These are phyloP conservation scores for Trichopoda pennipes DNA, from an alignment of 2,888 invertebrate species.

Conservation along the genomic window DNA sequence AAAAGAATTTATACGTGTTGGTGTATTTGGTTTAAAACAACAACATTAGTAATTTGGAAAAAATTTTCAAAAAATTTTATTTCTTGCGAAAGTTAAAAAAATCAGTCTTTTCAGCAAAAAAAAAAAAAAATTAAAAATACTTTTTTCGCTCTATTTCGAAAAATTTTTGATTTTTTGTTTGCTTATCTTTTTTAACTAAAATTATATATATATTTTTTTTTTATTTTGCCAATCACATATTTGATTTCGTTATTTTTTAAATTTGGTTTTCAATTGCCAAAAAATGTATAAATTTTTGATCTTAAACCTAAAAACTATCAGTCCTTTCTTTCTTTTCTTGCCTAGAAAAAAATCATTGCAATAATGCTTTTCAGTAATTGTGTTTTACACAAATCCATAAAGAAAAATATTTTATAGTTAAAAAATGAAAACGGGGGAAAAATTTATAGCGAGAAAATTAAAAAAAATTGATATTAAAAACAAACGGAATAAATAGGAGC, in stretches of 20 bases:
- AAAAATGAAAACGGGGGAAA: conserved; percentile 14
- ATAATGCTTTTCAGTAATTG: conserved; percentile 40
- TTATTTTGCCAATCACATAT: conserved; percentile 63
- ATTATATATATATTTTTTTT: conserved; percentile 44
- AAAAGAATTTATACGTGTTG: conserved; percentile 27
- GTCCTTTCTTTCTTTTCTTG: conserved; percentile 74
- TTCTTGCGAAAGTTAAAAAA: conserved; percentile 67
- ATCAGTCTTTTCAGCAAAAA: conserved; percentile 71
- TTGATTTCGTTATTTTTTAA: conserved; percentile 51
- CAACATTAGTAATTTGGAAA: conserved; percentile 59
- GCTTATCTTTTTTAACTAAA: conserved; percentile 41
- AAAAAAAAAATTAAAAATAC: too few species aligned
- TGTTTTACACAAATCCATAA: conserved; percentile 62
- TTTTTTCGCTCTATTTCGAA: conserved; percentile 48
- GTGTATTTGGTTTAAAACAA: conserved; percentile 45
- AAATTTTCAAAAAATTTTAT: conserved; percentile 58
- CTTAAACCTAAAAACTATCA: conserved; percentile 74
- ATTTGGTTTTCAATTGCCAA: conserved; percentile 67
- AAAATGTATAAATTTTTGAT: conserved; percentile 63
- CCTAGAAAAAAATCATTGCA: conserved; percentile 60
- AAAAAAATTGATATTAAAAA: conserved; percentile 19
- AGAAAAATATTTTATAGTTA: background rate
- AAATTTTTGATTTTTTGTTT: conserved; percentile 61
- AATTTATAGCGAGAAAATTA: conserved; percentile 3
- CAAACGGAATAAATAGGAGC: background rate